Evolutionary conservation across 2,888 invertebrate species (phyloP), one percentile per base, ranked within the genome.

Genomic region (Synergus itoensis): DNA sequence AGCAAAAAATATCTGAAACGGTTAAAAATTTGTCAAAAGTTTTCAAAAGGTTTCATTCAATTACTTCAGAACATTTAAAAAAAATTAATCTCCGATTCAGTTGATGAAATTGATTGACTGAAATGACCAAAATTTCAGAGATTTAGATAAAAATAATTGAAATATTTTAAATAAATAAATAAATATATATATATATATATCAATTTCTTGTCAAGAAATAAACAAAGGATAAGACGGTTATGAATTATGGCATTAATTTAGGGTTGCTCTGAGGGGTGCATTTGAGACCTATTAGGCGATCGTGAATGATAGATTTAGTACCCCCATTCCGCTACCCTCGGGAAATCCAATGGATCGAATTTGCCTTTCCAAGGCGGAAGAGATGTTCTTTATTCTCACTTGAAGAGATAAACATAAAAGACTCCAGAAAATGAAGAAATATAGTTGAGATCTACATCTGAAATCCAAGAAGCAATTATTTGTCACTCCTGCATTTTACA

Each of bases 1-100:
- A 0, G 96, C 96, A 40, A 96, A 91, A 88, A 96, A 94, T 60
- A 95, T 93, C 96, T 96, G 92, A 36, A 93, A 92, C 83, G 80
- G 83, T 65, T 67, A 62, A 18, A 41, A 60, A 67, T 65, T 65
- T 5, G 48, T 79, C 40, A 57, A 60, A 63, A 21, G 16, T n/a
- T n/a, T n/a, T n/a, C n/a, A n/a, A n/a, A n/a, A 8, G 5, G 1
- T 43, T 67, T 67, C 43, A 45, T 67, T 45, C 2, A 12, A 16
- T 53, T 14, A 53, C 5, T 53, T 53, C 1, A 53, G 2, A 14
- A 53, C 12, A 53, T 12, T 48, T 48, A 0, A 1, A 12, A 16
- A 3, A 48, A 16, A 3, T 45, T 45, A 5, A 36, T 4, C 36
- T 36, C 4, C 36, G 36, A 36, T 36, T 36, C 5, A 36, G 5